Conservation (phyloP, 1,140 invertebrate species). For the Orius insidiosus region DNA sequence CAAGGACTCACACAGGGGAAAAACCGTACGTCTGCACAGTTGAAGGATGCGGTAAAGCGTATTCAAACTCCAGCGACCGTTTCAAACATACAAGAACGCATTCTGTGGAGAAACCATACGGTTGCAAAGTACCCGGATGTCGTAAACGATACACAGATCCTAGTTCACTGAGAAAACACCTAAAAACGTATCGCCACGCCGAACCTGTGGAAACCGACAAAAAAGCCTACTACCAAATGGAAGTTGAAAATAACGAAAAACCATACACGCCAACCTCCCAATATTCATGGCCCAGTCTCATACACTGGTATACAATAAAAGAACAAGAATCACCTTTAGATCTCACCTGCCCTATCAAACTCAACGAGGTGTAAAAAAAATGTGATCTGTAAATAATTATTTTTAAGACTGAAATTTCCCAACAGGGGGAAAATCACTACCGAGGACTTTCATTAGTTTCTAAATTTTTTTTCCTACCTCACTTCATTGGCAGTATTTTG, state of each 20-base stretch:
- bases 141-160: slow-evolving; percentile 84
- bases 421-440: too few relatives aligned
- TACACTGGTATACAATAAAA: slow-evolving; percentile 6
- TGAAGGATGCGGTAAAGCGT: slow-evolving; percentile 68
- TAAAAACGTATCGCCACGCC: slow-evolving; percentile 56
- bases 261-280: too few relatives aligned
- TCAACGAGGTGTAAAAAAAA: background rate
- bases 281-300: background rate
- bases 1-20: slow-evolving; percentile 72
- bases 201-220: too few relatives aligned
- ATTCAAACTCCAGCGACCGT: slow-evolving; percentile 75
- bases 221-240: too few relatives aligned
- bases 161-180: slow-evolving; percentile 33
- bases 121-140: slow-evolving; percentile 91
- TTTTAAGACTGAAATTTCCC: too few relatives aligned
- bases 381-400: background rate
- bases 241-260: too few relatives aligned
- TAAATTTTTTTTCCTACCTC: too few relatives aligned
- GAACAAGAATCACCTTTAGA: slow-evolving; percentile 16
- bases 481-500: too few relatives aligned
- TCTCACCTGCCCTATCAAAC: slow-evolving; percentile 9
- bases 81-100: slow-evolving; percentile 81
- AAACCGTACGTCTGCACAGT: slow-evolving; percentile 74
- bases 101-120: slow-evolving; percentile 88
- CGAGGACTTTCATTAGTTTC: too few relatives aligned